phyloP scores from a whole-genome alignment of 2,888 invertebrate species.

The Eudemis profundana region DNA sequence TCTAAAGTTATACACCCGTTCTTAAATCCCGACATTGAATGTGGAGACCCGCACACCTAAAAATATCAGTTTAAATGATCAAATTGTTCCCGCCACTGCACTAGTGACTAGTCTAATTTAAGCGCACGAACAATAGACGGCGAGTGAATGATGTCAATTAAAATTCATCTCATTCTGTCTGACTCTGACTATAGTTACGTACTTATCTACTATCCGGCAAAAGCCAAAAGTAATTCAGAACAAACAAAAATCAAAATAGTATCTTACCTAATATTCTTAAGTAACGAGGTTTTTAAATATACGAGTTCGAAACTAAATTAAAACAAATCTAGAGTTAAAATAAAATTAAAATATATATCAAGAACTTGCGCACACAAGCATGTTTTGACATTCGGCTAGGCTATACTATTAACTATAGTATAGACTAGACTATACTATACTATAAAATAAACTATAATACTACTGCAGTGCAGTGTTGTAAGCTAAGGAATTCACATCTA shows the following conservation, averaged over 20 bases:
- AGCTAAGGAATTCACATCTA: no score
- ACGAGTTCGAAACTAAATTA: background rate
- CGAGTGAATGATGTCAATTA: background rate
- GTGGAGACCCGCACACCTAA: background rate
- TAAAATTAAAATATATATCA: background rate
- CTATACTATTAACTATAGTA: no score
- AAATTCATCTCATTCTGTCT: background rate
- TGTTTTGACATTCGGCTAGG: no score
- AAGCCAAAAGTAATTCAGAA: background rate
- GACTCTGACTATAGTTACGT: background rate
- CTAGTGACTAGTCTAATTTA: background rate
- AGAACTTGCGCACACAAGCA: no score
- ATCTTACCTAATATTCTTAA: background rate
- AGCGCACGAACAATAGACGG: no score
- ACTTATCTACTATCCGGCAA: background rate
- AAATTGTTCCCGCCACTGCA: background rate
- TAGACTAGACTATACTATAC: no score
- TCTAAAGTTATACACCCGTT: constrained; percentile 61
- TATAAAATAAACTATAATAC: no score
- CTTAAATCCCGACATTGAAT: constrained; percentile 53
- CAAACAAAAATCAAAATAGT: background rate
- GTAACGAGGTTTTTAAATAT: background rate
- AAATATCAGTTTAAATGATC: background rate
- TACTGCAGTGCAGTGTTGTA: no score
- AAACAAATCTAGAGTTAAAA: background rate